A percentile compares a stretch with the other conserved stretches of the same genome.
Evolutionary conservation across 2,888 invertebrate genomes (phyloP).

Genomic region (Crocallis elinguaria): DNA sequence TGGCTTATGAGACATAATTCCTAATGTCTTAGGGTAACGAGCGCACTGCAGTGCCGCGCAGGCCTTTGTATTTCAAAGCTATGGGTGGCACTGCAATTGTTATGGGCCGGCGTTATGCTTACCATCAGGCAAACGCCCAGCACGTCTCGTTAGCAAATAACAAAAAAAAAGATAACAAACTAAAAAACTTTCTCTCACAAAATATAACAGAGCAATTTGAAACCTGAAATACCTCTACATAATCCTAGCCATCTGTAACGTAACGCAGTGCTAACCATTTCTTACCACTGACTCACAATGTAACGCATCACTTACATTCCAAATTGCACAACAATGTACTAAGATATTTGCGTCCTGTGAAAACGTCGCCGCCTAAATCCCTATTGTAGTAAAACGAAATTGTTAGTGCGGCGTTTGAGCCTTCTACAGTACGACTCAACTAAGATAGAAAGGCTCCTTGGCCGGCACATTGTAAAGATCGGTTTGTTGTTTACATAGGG

Average conservation of each 20-base stretch:
- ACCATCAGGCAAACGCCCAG: too few relatives aligned
- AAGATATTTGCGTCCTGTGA: slow-evolving; percentile 43
- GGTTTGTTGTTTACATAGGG: too few relatives aligned
- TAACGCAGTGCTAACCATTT: slow-evolving; percentile 29
- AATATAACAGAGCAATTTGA: slow-evolving; percentile 12
- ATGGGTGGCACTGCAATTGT: too few relatives aligned
- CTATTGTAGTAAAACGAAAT: slow-evolving; percentile 44
- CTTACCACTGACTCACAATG: slow-evolving; percentile 37
- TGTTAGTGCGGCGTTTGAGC: slow-evolving; percentile 32
- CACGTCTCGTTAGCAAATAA: too few relatives aligned
- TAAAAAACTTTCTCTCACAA: slow-evolving; percentile 1
- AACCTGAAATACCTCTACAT: slow-evolving; percentile 14
- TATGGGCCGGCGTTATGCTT: too few relatives aligned
- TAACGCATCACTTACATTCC: slow-evolving; percentile 47
- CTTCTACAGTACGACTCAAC: slow-evolving; percentile 8
- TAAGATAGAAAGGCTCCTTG: neutral
- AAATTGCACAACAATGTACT: slow-evolving; percentile 45
- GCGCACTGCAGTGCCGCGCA: too few relatives aligned
- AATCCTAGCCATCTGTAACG: slow-evolving; percentile 15
- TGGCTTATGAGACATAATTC: neutral
- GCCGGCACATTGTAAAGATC: neutral
- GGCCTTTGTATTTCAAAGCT: neutral
- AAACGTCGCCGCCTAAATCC: slow-evolving; percentile 39
- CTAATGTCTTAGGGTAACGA: too few relatives aligned
- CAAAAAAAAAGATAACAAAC: too few relatives aligned